A percentile compares a stretch with the other conserved stretches of the same genome.
These are phyloP conservation scores for Anoplius nigerrimus DNA, from an alignment of 2,888 invertebrate genomes.

Conservation along the genomic window DNA sequence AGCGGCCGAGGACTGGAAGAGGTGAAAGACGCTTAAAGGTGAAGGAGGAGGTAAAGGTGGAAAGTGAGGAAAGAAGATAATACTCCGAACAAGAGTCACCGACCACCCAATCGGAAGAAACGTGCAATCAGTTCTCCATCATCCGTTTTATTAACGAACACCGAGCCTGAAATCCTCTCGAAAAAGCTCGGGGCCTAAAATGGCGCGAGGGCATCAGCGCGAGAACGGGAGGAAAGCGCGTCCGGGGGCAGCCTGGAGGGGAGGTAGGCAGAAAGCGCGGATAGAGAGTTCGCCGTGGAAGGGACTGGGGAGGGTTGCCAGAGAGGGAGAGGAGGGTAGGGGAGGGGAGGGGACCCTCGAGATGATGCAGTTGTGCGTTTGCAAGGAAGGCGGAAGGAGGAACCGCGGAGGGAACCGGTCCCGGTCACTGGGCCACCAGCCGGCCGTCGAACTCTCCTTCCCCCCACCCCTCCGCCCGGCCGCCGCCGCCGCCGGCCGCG, in stretches of 20 bases:
- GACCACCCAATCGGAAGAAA: too few relatives aligned
- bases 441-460: slow-evolving; percentile 74
- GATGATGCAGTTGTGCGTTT: slow-evolving; percentile 75
- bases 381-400: slow-evolving; percentile 75
- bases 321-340: slow-evolving; percentile 28
- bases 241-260: not conserved
- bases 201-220: slow-evolving; percentile 40
- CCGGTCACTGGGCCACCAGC: slow-evolving; percentile 75
- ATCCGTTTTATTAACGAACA: too few relatives aligned
- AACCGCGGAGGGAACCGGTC: slow-evolving; percentile 75
- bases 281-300: slow-evolving; percentile 13
- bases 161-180: too few relatives aligned
- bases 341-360: slow-evolving; percentile 49
- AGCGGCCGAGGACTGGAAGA: slow-evolving; percentile 9
- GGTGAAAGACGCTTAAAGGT: slow-evolving; percentile 7
- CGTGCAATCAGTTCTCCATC: too few relatives aligned
- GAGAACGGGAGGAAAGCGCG: slow-evolving; percentile 30
- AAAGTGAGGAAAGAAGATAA: slow-evolving; percentile 23
- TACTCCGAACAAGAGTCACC: slow-evolving; percentile 18
- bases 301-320: slow-evolving; percentile 28
- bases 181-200: slow-evolving; percentile 14
- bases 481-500: slow-evolving; percentile 37
- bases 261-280: slow-evolving; percentile 21
- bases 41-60: slow-evolving; percentile 32
- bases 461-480: slow-evolving; percentile 62